Conservation (phyloP, 2,888 invertebrate species). For the Chorisops tibialis region DNA sequence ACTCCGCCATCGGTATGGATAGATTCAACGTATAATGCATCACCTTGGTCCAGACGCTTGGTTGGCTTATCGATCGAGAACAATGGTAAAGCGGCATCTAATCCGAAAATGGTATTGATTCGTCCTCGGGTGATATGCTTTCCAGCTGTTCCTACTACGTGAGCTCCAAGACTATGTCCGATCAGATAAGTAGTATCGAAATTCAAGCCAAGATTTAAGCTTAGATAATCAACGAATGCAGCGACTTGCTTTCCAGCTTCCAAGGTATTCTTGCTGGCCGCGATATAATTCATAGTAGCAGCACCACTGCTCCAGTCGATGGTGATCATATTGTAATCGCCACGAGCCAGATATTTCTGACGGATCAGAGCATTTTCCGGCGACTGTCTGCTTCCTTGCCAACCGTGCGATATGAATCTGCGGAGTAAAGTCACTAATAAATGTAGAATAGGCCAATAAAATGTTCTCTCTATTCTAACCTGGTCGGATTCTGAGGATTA, state of each 20-base stretch:
- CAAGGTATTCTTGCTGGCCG: constrained; percentile 52
- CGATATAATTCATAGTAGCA: constrained; percentile 56
- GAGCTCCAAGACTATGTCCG: constrained; percentile 60
- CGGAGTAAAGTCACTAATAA: not conserved
- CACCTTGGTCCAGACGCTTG: constrained; percentile 40
- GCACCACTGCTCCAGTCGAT: constrained; percentile 61
- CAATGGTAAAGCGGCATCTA: constrained; percentile 40
- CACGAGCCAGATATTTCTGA: constrained; percentile 55
- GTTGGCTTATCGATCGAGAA: constrained; percentile 38
- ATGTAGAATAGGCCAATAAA: not conserved
- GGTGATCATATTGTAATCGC: constrained; percentile 59
- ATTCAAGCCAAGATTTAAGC: constrained; percentile 52
- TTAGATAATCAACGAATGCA: constrained; percentile 46
- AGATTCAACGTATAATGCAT: constrained; percentile 46
- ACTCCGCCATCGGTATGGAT: constrained; percentile 46
- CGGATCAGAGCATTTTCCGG: constrained; percentile 40
- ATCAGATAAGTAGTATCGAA: constrained; percentile 55
- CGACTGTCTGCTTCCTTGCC: constrained; percentile 58
- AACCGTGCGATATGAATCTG: constrained; percentile 56
- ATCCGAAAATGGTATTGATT: constrained; percentile 54
- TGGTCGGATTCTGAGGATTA: constrained; percentile 35
- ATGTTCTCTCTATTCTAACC: not conserved
- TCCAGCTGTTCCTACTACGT: constrained; percentile 58
- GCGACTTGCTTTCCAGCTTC: constrained; percentile 42
- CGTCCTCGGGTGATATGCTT: constrained; percentile 56